Conservation (phyloP, 2,797 vertebrate species). For the Myoxocephalus aenaeus region DNA sequence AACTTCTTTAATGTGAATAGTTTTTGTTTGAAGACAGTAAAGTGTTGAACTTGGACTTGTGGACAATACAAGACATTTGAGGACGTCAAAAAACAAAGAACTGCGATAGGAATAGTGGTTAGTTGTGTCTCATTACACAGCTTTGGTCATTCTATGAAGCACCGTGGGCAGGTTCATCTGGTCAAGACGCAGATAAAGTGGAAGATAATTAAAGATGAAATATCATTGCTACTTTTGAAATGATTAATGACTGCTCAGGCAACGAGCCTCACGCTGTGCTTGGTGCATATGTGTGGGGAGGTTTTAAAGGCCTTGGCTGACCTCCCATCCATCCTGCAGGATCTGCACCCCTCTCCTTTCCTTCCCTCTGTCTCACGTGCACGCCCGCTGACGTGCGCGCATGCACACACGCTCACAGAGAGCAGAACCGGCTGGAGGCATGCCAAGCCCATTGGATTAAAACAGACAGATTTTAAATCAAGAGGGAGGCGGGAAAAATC, state of each 20-base stretch:
- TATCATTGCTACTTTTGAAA: constrained; percentile 7
- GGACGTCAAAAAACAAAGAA: background rate
- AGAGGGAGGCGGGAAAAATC: constrained; percentile 40
- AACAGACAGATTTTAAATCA: constrained; percentile 64
- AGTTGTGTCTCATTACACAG: background rate
- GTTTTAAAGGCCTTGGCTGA: constrained; percentile 42
- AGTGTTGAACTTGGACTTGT: background rate
- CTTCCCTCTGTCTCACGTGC: constrained; percentile 14
- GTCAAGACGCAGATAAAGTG: background rate
- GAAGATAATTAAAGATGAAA: constrained; percentile 12
- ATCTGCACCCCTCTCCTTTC: constrained; percentile 6
- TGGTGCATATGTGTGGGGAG: constrained; percentile 13
- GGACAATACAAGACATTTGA: background rate
- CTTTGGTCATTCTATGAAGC: constrained; percentile 1
- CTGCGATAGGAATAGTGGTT: too few species aligned
- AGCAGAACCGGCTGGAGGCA: constrained; percentile 47
- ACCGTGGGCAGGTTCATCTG: background rate
- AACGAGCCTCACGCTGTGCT: background rate
- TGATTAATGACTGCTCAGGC: constrained; percentile 11
- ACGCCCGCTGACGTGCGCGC: constrained; percentile 10
- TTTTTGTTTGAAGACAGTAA: background rate
- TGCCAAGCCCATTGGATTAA: constrained; percentile 49
- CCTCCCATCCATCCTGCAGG: constrained; percentile 28
- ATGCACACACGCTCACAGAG: constrained; percentile 19
- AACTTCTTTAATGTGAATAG: background rate